Percentiles rank a stretch among this genome's conserved stretches.
These are phyloP conservation scores for Aix galericulata DNA, from an alignment of 2,113 vertebrate genomes.

Conservation along the genomic window DNA sequence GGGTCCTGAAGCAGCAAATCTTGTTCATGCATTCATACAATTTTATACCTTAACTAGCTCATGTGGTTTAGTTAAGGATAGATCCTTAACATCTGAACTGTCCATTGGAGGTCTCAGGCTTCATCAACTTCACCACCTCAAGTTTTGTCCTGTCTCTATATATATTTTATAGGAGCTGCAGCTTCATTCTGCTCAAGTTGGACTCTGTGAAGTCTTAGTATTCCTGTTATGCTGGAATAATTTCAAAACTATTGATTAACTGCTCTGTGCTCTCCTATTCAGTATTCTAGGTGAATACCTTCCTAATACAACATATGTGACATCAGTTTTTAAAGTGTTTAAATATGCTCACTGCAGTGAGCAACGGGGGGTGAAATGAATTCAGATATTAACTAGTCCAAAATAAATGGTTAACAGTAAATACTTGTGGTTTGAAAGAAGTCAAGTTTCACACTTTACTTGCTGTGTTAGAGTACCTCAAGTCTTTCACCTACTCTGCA, in stretches of 20 bases:
- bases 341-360: background rate
- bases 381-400: background rate
- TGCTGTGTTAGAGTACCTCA: background rate
- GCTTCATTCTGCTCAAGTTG: background rate
- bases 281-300: background rate
- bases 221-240: background rate
- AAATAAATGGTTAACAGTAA: background rate
- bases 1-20: background rate
- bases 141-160: background rate
- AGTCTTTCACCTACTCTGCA: background rate
- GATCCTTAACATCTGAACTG: background rate
- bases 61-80: background rate
- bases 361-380: background rate
- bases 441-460: background rate
- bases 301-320: background rate
- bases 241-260: background rate
- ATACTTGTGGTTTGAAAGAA: background rate
- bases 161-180: background rate
- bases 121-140: background rate
- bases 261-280: background rate
- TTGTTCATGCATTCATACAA: background rate
- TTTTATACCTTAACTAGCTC: background rate
- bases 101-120: background rate
- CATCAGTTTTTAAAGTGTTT: background rate
- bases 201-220: background rate